Conservation (phyloP, 2,888 invertebrate species). For the Cotesia congregata region DNA sequence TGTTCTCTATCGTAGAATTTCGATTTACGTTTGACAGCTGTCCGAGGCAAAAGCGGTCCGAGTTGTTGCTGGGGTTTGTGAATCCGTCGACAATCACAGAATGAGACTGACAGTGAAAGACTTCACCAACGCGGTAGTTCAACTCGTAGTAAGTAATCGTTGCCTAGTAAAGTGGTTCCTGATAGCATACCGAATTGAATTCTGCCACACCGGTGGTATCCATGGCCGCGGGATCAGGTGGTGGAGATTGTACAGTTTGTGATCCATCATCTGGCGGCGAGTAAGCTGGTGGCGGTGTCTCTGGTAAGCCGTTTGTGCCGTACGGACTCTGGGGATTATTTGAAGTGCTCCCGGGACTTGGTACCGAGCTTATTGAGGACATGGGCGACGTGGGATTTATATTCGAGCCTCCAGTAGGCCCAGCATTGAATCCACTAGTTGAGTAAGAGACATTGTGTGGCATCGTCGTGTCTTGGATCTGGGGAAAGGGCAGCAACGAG, state of each 20-base stretch:
- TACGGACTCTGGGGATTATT: slow-evolving; percentile 82
- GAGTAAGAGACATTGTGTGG: slow-evolving; percentile 94
- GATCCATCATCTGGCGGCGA: slow-evolving; percentile 89
- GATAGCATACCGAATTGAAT: slow-evolving; percentile 89
- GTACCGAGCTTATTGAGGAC: slow-evolving; percentile 72
- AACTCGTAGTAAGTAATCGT: slow-evolving; percentile 98
- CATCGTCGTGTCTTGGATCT: slow-evolving; percentile 89
- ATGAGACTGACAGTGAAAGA: slow-evolving; percentile 92
- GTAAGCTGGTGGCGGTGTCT: slow-evolving; percentile 96
- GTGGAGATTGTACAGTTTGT: slow-evolving; percentile 73
- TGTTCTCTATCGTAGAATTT: slow-evolving; percentile 98
- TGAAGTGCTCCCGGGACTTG: slow-evolving; percentile 76
- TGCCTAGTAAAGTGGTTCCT: slow-evolving; percentile 97
- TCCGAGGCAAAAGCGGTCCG: slow-evolving; percentile 96
- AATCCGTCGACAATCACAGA: slow-evolving; percentile 98
- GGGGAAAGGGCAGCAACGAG: slow-evolving; percentile 89
- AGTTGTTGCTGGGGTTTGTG: slow-evolving; percentile 97
- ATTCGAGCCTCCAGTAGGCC: slow-evolving; percentile 67
- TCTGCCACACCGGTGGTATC: slow-evolving; percentile 76
- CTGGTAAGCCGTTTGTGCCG: slow-evolving; percentile 81
- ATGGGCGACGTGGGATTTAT: slow-evolving; percentile 75
- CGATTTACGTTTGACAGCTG: slow-evolving; percentile 98
- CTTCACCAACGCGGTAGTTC: slow-evolving; percentile 97
- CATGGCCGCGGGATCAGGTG: slow-evolving; percentile 70
- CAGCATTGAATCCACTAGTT: slow-evolving; percentile 82